Evolutionary conservation across 1,140 invertebrate genomes (phyloP), one percentile per base, ranked within the genome.

Genomic region (Lucilia sericata): DNA sequence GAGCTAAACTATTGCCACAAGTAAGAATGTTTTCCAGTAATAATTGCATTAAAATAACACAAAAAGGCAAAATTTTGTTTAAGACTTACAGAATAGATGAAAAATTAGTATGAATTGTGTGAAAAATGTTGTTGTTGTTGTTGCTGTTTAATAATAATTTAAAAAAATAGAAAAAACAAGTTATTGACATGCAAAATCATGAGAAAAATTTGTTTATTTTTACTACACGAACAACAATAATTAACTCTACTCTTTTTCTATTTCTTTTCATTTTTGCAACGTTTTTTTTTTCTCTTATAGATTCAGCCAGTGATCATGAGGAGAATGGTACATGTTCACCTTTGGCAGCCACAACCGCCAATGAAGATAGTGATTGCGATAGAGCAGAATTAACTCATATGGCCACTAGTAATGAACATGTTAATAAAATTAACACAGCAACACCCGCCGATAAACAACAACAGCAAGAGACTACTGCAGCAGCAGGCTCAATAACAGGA

Each of bases 341-440:
- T 25, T 82, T 89, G 76, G 87, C 88, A 19, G 86, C 88, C 30
- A 86, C 87, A 25, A 86, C 87, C 75, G 86, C 87, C 8, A 88
- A 86, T 84, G 88, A 87, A 82, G 88, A 85, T 10, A 85, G 55
- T 42, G 85, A 86, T 83, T 81, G 75, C 19, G 83, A 84, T 81
- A 42, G 83, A 60, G 7, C 76, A 74, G 76, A 70, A 84, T 70
- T 70, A 70, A 70, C 65, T 25, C 19, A 19, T 21, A 70, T 25
- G 19, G 19, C n/a, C n/a, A 70, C 86, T 14, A 85, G 83, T 82
- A 81, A 84, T 82, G 25, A 74, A 19, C 36, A 65, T 82, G 21
- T 49, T 47, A 60, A 42, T 60, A 81, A 19, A 21, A 82, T 80
- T 83, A 84, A 81, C 80, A 82, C 83, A 74, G 36, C 9, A n/a